Evolutionary conservation across 2,113 vertebrate genomes (phyloP).

Genomic region (Syrmaticus mikado): DNA sequence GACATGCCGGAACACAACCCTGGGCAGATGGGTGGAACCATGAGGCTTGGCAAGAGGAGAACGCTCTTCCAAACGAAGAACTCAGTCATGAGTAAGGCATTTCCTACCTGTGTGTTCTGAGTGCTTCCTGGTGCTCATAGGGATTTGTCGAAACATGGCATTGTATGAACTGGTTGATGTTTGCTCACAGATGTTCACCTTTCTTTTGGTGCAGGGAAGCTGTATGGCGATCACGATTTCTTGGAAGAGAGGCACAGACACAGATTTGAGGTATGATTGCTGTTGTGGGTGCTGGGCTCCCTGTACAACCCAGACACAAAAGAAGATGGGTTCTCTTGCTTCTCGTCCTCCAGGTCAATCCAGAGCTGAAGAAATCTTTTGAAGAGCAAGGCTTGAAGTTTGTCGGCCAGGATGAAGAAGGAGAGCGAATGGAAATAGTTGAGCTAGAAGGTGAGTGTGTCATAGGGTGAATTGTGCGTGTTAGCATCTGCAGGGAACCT

Average conservation of each 20-base stretch:
- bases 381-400: constrained; percentile 91
- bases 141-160: neutral
- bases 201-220: constrained; percentile 79
- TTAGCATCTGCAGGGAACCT: neutral
- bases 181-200: neutral
- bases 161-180: accelerated
- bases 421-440: constrained; percentile 94
- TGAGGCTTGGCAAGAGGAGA: constrained; percentile 95
- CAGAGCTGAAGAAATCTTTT: constrained; percentile 89
- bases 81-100: constrained; percentile 88
- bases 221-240: constrained; percentile 89
- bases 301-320: neutral
- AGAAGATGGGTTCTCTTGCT: neutral
- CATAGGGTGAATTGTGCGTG: neutral
- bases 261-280: constrained; percentile 89
- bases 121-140: neutral
- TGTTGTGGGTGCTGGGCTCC: neutral
- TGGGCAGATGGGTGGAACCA: constrained; percentile 96
- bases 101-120: neutral
- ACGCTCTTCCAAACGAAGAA: constrained; percentile 91
- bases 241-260: constrained; percentile 95
- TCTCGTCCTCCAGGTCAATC: constrained; percentile 86
- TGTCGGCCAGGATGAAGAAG: constrained; percentile 93
- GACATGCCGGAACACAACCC: constrained; percentile 99
- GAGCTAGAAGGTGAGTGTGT: constrained; percentile 87